phyloP scores from a whole-genome alignment of 1,140 invertebrate genomes.

The Leptonema lineaticorne region DNA sequence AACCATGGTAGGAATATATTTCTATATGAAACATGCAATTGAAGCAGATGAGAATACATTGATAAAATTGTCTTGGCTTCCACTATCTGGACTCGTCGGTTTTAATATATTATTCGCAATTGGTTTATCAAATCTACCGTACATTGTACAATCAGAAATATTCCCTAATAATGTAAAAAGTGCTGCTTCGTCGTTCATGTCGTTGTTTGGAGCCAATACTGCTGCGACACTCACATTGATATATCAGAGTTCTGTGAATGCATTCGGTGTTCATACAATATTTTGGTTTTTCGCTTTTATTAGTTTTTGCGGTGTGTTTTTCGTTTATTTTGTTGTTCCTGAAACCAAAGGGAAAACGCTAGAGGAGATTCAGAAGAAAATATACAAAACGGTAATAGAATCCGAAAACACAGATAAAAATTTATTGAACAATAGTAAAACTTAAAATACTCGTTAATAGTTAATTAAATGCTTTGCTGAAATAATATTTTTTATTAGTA shows the following conservation, averaged over 20 bases:
- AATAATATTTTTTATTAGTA: too few species aligned
- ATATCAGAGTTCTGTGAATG: slow-evolving; percentile 58
- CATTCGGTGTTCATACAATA: slow-evolving; percentile 56
- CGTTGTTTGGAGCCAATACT: slow-evolving; percentile 49
- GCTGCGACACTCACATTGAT: slow-evolving; percentile 59
- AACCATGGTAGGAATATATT: slow-evolving; percentile 57
- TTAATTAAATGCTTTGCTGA: too few species aligned
- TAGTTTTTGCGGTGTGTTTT: slow-evolving; percentile 57
- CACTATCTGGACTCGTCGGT: slow-evolving; percentile 59
- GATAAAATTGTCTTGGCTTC: slow-evolving; percentile 51
- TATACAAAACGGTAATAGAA: too few species aligned
- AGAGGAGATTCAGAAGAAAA: slow-evolving; percentile 64
- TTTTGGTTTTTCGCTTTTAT: slow-evolving; percentile 60
- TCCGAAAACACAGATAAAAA: slow-evolving; percentile 7
- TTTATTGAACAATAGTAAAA: too few species aligned
- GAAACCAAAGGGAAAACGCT: slow-evolving; percentile 73
- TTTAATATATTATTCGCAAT: slow-evolving; percentile 61
- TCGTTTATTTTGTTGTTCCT: slow-evolving; percentile 65
- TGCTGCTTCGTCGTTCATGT: slow-evolving; percentile 52
- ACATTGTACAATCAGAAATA: slow-evolving; percentile 63
- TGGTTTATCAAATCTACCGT: slow-evolving; percentile 61
- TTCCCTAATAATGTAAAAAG: slow-evolving; percentile 65
- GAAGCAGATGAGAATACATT: slow-evolving; percentile 46
- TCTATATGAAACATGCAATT: slow-evolving; percentile 51
- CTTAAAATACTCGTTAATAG: too few species aligned